These are phyloP conservation scores for Adelphocoris suturalis DNA, from an alignment of 2,888 invertebrate species.

Conservation along the genomic window DNA sequence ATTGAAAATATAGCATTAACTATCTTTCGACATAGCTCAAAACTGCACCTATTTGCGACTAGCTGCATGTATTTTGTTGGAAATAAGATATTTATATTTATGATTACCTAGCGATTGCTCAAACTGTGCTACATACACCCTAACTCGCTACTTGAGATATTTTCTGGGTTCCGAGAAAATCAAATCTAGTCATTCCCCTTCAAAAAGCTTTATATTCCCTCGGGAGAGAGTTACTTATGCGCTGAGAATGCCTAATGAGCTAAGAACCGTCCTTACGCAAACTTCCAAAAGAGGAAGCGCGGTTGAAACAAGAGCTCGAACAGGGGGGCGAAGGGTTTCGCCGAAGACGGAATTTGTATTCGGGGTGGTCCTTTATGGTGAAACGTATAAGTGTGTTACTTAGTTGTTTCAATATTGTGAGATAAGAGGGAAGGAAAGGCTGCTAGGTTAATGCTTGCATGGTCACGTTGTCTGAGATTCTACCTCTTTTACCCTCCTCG, in stretches of 20 bases:
- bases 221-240: conserved; percentile 50
- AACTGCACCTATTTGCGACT: no score
- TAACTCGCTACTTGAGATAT: neutral
- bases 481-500: conserved; percentile 57
- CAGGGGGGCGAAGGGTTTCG: conserved; percentile 40
- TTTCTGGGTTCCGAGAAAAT: neutral
- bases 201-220: conserved; percentile 49
- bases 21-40: no score
- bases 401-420: conserved; percentile 74
- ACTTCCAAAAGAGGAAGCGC: conserved; percentile 56
- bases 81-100: no score
- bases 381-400: conserved; percentile 73
- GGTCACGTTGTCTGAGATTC: conserved; percentile 64
- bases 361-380: conserved; percentile 60
- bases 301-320: conserved; percentile 54
- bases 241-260: conserved; percentile 68
- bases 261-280: conserved; percentile 52
- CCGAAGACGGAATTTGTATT: conserved; percentile 67
- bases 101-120: no score
- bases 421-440: conserved; percentile 65
- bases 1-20: no score
- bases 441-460: conserved; percentile 61
- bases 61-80: no score
- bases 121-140: neutral
- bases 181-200: conserved; percentile 37